These are phyloP conservation scores for Camelus bactrianus DNA, from an alignment of 2,113 vertebrate species.

Conservation along the genomic window DNA sequence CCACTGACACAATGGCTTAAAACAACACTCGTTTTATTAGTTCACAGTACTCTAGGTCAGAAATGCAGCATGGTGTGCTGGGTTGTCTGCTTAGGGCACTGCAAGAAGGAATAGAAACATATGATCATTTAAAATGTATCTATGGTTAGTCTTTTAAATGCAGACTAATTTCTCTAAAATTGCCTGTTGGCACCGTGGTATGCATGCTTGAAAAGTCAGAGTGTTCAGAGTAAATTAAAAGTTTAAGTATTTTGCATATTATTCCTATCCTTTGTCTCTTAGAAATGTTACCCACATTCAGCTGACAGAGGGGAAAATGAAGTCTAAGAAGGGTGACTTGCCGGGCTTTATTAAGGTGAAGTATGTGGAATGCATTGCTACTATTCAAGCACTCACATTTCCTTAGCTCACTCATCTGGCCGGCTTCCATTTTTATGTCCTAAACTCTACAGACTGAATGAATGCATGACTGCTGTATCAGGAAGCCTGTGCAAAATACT, in stretches of 20 bases:
- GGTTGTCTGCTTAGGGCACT: background rate
- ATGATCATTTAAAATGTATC: slow-evolving; percentile 9
- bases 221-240: slow-evolving; percentile 62
- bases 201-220: slow-evolving; percentile 37
- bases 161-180: slow-evolving; percentile 49
- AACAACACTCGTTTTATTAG: background rate
- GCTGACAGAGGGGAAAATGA: slow-evolving; percentile 73
- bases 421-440: slow-evolving; percentile 77
- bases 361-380: slow-evolving; percentile 22
- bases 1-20: background rate
- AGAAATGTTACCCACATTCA: slow-evolving; percentile 54
- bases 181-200: background rate
- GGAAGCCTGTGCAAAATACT: slow-evolving; percentile 70
- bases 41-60: background rate
- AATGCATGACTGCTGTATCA: slow-evolving; percentile 77
- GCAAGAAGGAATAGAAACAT: background rate
- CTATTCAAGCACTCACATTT: slow-evolving; percentile 30
- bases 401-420: slow-evolving; percentile 67
- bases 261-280: slow-evolving; percentile 33
- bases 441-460: slow-evolving; percentile 58
- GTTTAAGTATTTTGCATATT: slow-evolving; percentile 57
- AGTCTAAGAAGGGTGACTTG: slow-evolving; percentile 71
- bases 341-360: slow-evolving; percentile 70
- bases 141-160: slow-evolving; percentile 43
- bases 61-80: background rate